phyloP scores from a whole-genome alignment of 2,888 invertebrate genomes.

The Mystacides longicornis region DNA sequence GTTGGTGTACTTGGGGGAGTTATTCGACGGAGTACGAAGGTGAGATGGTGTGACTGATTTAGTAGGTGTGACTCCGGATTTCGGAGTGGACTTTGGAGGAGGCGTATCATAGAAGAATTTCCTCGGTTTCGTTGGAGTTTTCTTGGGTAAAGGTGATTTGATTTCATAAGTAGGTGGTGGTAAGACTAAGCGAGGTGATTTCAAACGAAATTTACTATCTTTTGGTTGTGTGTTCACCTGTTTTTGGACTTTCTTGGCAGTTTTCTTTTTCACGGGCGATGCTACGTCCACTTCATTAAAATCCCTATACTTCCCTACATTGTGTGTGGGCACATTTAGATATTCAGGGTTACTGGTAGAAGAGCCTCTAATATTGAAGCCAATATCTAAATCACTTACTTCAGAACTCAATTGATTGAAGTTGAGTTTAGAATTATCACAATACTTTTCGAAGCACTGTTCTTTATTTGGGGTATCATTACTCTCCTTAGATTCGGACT shows the following conservation, averaged over 20 bases:
- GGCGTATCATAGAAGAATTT: constrained; percentile 14
- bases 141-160: constrained; percentile 2
- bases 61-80: not conserved
- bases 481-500: not conserved
- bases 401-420: not conserved
- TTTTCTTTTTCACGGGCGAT: constrained; percentile 17
- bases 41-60: not conserved
- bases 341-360: not conserved
- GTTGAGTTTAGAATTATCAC: not conserved
- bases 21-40: constrained; percentile 4
- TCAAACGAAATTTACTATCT: constrained; percentile 14
- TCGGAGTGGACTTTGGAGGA: constrained; percentile 3
- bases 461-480: constrained; percentile 3
- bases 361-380: too few relatives aligned
- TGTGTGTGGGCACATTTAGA: not conserved
- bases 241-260: constrained; percentile 11
- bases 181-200: constrained; percentile 7
- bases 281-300: not conserved
- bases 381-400: not conserved
- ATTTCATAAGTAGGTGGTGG: not conserved
- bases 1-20: constrained; percentile 29
- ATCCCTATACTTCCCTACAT: not conserved
- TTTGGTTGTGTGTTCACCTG: constrained; percentile 1
- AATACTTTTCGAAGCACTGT: not conserved
- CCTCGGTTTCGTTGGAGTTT: not conserved